Evolutionary conservation across 2,113 vertebrate species (phyloP).

Genomic region (Phainopepla nitens): DNA sequence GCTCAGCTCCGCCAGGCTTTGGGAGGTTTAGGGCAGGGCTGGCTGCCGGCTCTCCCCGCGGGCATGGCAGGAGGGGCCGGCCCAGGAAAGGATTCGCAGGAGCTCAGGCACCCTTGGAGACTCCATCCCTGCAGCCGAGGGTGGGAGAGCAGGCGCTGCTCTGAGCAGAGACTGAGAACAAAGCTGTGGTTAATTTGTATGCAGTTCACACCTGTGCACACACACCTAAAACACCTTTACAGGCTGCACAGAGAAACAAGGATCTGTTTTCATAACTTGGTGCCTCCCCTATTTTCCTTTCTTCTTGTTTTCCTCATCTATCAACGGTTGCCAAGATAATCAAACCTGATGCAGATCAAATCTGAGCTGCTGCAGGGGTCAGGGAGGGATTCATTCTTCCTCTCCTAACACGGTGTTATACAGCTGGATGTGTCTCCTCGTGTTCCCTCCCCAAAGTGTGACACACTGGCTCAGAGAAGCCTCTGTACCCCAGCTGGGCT

Average conservation of each 20-base stretch:
- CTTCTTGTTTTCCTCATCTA: neutral
- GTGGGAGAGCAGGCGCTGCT: neutral
- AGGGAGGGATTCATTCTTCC: neutral
- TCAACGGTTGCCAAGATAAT: slow-evolving; percentile 7
- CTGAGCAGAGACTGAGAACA: slow-evolving; percentile 11
- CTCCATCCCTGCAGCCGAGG: neutral
- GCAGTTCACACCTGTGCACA: slow-evolving; percentile 18
- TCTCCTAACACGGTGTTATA: neutral
- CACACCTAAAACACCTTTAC: slow-evolving; percentile 15
- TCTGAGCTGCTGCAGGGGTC: neutral
- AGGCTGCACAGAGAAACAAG: neutral
- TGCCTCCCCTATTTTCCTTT: neutral
- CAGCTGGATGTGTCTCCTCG: neutral
- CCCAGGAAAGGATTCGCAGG: neutral
- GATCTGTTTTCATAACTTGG: neutral
- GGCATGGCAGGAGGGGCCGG: neutral
- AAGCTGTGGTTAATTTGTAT: slow-evolving; percentile 51
- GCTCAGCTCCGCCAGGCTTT: neutral
- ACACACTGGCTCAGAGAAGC: neutral
- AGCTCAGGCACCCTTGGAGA: neutral
- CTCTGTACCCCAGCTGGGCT: neutral
- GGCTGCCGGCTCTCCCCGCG: neutral
- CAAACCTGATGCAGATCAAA: slow-evolving; percentile 10
- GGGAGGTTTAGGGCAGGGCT: neutral
- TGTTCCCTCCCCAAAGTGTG: neutral